phyloP scores from a whole-genome alignment of 1,140 invertebrate genomes.

The Panagrolaimus sp. region DNA sequence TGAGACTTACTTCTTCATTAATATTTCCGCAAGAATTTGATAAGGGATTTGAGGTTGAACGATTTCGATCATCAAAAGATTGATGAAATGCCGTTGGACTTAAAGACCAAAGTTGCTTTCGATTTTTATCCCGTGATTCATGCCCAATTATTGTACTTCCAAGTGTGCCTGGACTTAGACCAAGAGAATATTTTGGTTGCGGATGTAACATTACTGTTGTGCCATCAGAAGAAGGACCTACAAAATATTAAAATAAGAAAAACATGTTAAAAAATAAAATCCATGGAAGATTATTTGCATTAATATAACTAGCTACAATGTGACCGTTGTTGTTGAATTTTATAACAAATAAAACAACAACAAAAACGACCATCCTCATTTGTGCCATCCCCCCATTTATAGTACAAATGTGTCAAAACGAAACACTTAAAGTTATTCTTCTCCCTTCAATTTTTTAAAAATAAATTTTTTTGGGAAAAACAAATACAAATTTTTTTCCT shows the following conservation, averaged over 20 bases:
- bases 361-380: too few relatives aligned
- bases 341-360: too few relatives aligned
- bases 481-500: too few relatives aligned
- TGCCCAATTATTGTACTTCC: too few relatives aligned
- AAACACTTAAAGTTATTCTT: neutral
- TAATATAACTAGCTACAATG: too few relatives aligned
- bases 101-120: conserved; percentile 34
- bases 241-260: too few relatives aligned
- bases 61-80: conserved; percentile 39
- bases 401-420: neutral
- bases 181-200: conserved; percentile 6
- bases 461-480: neutral
- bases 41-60: conserved; percentile 15
- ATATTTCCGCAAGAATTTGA: conserved; percentile 50
- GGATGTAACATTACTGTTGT: conserved; percentile 5
- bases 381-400: neutral
- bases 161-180: neutral
- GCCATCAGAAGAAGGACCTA: too few relatives aligned
- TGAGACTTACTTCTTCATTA: conserved; percentile 26
- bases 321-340: too few relatives aligned
- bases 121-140: too few relatives aligned
- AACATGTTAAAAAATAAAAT: too few relatives aligned
- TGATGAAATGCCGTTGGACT: conserved; percentile 42
- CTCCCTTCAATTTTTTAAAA: conserved; percentile 1
- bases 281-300: too few relatives aligned